Base-by-base conservation (phyloP, 2,113 vertebrate genomes). In the Ailuropoda melanoleuca region DNA sequence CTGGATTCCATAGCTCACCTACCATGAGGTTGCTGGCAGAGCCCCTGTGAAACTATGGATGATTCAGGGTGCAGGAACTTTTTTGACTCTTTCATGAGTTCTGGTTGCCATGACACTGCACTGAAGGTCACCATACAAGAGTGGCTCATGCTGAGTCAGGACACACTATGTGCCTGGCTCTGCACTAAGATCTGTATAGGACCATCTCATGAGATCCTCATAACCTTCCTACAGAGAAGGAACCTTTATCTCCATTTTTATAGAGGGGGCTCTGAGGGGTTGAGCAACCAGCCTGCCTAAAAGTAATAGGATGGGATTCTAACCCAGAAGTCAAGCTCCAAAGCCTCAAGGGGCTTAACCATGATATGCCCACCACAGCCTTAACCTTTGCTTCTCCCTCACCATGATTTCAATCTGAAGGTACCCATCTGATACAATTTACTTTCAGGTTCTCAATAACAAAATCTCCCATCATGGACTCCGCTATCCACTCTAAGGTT, bases 1-100 rank as follows among this genome's bases (percentile, higher is more conserved):
- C 46, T 50, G 43, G 23, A 26, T 72, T 96, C 91, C 68, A 58
- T 80, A 77, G 95, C 81, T 84, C 83, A 21, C 39, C 72, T 34
- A 10, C 58, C 78, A 39, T 18, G 43, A 96, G 77, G 50, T 85
- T 97, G 26, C 56, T 53, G 66, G 72, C 43, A 90, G 77, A 50
- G 58, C 48, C 68, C 66, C 31, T 39, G 34, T 58, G 68, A 82
- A 93, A 60, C 46, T 56, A 37, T n/a, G 75, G 39, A 48, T 93
- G 75, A 88, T 56, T 96, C 94, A 89, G 43, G 43, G 94, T 66
- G 85, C 62, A 88, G 37, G 46, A 37, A 91, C 21, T 93, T 75
- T 78, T 39, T 39, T 50, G 53, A 60, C 15, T 88, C 62, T 87
- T 93, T 11, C 39, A 92, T 93, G 31, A 74, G 64, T 88, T 50